phyloP scores from a whole-genome alignment of 2,797 vertebrate genomes.

The Alauda arvensis region DNA sequence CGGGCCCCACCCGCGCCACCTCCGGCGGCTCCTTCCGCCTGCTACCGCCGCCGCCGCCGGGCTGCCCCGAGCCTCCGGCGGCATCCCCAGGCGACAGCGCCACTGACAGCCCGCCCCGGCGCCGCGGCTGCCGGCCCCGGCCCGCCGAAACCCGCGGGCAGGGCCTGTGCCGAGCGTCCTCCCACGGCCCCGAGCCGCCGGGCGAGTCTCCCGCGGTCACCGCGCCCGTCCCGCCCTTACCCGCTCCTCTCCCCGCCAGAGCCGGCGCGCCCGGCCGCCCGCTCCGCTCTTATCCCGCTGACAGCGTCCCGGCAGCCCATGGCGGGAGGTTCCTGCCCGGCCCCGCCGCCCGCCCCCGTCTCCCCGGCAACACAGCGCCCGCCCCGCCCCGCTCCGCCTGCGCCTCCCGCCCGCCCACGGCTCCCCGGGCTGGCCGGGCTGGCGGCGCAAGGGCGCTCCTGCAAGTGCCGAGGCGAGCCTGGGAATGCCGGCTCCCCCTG shows the following conservation, averaged over 20 bases:
- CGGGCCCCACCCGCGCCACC: neutral
- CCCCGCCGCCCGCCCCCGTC: neutral
- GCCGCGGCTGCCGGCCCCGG: neutral
- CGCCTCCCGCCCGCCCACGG: neutral
- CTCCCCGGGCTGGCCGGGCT: neutral
- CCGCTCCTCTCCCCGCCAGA: neutral
- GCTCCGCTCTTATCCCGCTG: slow-evolving; percentile 11
- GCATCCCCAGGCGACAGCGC: neutral
- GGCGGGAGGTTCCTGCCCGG: neutral
- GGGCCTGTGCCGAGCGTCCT: neutral
- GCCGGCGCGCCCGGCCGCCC: neutral
- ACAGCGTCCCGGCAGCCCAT: slow-evolving; percentile 6
- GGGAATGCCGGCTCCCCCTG: neutral
- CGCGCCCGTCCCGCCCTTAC: neutral
- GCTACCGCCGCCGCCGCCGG: neutral
- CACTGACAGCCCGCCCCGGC: neutral
- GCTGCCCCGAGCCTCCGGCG: neutral
- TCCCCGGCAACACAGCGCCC: neutral
- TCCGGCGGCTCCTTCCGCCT: neutral
- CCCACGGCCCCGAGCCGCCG: neutral
- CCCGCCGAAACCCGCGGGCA: neutral
- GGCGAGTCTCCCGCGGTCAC: neutral
- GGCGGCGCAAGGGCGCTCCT: neutral
- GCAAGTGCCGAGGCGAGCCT: rapidly evolving
- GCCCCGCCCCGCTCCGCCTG: neutral